Evolutionary conservation across 2,888 invertebrate species (phyloP), one percentile per base, ranked within the genome.

Genomic region (Drosophila monieri): DNA sequence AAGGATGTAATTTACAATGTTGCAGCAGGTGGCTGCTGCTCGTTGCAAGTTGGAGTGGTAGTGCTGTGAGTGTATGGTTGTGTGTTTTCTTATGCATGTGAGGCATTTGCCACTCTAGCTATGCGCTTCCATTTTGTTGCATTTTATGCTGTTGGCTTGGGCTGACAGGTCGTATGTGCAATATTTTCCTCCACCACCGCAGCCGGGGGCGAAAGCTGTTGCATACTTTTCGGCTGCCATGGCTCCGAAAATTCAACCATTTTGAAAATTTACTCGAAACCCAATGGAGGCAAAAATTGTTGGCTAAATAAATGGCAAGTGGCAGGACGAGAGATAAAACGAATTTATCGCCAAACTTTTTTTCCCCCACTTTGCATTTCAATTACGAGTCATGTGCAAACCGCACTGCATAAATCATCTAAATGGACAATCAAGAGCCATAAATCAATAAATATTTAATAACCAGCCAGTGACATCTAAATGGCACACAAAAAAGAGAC

Each of bases 1-100:
- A 49, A 49, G 59, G 65, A 73, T 68, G 83, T 61, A 79, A 85
- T 74, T 79, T 85, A 85, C 83, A 87, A 87, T 79, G 77, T 83
- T 81, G 85, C 80, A 81, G 74, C 83, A 87, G 74, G 66, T 76
- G 71, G 39, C 39, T 41, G 78, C 44, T 43, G 35, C 35, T 35
- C 35, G 48, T 39, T 44, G 44, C 47, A 27, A 27, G 53, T 52
- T 21, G 49, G 56, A 54, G 68, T 58, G 41, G 25, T 23, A 15
- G 43, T 18, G 59, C 59, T 49, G 23, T 15, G 27, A 27, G 47
- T 44, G 37, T 15, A 8, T 18, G 21, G 44, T 18, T 48, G 37
- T 41, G 18, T 18, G 21, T 48, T 23, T 48, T 55, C 25, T 32
- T 43, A 52, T 41, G 65, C 54, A 56, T 43, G 30, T 53, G 47